Percentiles rank a stretch among this genome's conserved stretches.
These are phyloP conservation scores for Zaprionus lineosus DNA, from an alignment of 2,888 invertebrate genomes.

Conservation along the genomic window DNA sequence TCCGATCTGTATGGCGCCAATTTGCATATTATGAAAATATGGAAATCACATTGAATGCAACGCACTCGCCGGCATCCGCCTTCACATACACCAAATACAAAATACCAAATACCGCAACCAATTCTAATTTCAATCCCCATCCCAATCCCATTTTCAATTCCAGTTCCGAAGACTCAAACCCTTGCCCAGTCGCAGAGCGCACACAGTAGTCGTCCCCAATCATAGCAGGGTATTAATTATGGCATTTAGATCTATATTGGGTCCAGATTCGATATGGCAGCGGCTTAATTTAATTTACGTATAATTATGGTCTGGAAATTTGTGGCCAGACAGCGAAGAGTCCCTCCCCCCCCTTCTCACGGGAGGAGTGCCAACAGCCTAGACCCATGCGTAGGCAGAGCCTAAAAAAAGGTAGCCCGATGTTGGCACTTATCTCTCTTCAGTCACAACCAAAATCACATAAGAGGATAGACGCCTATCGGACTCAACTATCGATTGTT, in stretches of 20 bases:
- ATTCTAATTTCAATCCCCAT: neutral
- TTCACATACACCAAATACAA: neutral
- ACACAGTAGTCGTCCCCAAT: constrained; percentile 48
- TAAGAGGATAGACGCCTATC: too few relatives aligned
- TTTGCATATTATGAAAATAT: constrained; percentile 73
- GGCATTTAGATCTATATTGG: constrained; percentile 50
- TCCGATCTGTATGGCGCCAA: constrained; percentile 55
- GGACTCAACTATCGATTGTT: too few relatives aligned
- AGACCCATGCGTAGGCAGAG: too few relatives aligned
- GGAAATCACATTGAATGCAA: constrained; percentile 47
- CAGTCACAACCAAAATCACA: too few relatives aligned
- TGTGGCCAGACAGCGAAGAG: neutral
- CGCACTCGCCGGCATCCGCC: neutral
- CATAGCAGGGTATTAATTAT: constrained; percentile 56
- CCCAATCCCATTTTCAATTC: neutral
- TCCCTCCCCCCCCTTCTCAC: too few relatives aligned
- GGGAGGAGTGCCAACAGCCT: too few relatives aligned
- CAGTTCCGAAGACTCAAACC: neutral
- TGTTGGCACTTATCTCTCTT: too few relatives aligned
- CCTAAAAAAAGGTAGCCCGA: too few relatives aligned
- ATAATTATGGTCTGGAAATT: constrained; percentile 25
- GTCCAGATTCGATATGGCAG: constrained; percentile 21
- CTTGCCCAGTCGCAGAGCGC: too few relatives aligned
- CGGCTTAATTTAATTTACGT: constrained; percentile 35
- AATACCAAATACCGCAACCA: neutral